Evolutionary conservation across 2,888 invertebrate genomes (phyloP), one percentile per base, ranked within the genome.

Genomic region (Eueremaeus valkanovi): DNA sequence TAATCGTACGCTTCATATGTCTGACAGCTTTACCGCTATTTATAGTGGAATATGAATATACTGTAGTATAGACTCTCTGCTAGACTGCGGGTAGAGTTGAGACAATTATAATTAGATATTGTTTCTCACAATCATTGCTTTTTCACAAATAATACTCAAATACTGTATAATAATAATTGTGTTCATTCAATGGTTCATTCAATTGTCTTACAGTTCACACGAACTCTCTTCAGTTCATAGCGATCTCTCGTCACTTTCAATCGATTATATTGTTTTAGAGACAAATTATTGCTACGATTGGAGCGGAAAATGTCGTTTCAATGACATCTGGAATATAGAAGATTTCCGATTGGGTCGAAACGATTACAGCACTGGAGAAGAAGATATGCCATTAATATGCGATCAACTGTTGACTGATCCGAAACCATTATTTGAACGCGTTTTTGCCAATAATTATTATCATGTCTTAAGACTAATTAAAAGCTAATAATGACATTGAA

Each of bases 191-290:
- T 24, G 13, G 13, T 13, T 24, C 27, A 13, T 24, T 55, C 24
- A 13, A 55, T 55, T 24, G 55, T 31, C n/a, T 72, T 36, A 42
- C 29, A 55, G 73, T 72, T 72, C 58, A 55, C 58, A 72, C 49
- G 73, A 68, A 40, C 21, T 72, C 18, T 6, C 18, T 49, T 33
- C 36, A 40, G 51, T 58, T 72, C 51, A 58, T n/a, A 72, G 36
- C 36, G 24, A 55, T 21, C 73, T 58, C 33, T 55, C 73, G 55
- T 72, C 73, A 72, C 73, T 72, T 72, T 72, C 73, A 31, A 72
- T 73, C 61, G 61, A 73, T 45, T 58, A 58, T 42, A 63, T 36
- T 61, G 58, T 61, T 21, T 45, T 74, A 68, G 68, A 68, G 42
- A 68, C 36, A 3, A 68, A 68, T 68, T 68, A 68, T 40, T 68